Evolutionary conservation across 2,113 vertebrate genomes (phyloP), one percentile per base, ranked within the genome.

Genomic region (Hemicordylus capensis): DNA sequence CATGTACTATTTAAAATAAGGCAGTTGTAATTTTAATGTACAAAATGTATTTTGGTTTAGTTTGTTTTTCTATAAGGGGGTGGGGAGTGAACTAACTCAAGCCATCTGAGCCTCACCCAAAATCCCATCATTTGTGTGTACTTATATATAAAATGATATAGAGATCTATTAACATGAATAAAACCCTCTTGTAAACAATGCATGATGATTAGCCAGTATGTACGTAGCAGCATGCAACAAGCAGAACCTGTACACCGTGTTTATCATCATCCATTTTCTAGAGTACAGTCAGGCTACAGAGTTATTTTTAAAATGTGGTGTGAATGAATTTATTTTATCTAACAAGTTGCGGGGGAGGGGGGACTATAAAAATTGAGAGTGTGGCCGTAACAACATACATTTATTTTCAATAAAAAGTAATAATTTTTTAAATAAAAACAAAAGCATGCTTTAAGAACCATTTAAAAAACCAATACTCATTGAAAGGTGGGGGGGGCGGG

Each of bases 141-240:
- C 96, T 95, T 96, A 92, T 91, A 93, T 93, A 89, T 86, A 85
- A 24, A 88, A 92, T 89, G 91, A 85, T 85, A 84, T 93, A 88
- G 82, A 88, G 96, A 96, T 97, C 97, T 92, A 88, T 93, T 96
- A 94, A 93, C 67, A 79, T 91, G 96, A 96, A 96, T 94, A 94
- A 70, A 85, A 80, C 94, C 70, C 93, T 94, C 95, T 94, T 95
- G 92, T 51, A 96, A 95, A 91, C 97, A 96, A 93, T 98, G 98
- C 98, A 98, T 98, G 98, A 95, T 96, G 94, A 0, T 94, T 96
- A 96, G 95, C 96, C 96, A 92, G 92, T 91, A 86, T 95, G 96
- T 97, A 98, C 95, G 97, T 93, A 98, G 95, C 96, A 93, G 98
- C 98, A 98, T 98, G 98, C 96, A 94, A 15, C 56, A 31, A 6